phyloP scores from a whole-genome alignment of 2,888 invertebrate species.

The Eulithis prunata region DNA sequence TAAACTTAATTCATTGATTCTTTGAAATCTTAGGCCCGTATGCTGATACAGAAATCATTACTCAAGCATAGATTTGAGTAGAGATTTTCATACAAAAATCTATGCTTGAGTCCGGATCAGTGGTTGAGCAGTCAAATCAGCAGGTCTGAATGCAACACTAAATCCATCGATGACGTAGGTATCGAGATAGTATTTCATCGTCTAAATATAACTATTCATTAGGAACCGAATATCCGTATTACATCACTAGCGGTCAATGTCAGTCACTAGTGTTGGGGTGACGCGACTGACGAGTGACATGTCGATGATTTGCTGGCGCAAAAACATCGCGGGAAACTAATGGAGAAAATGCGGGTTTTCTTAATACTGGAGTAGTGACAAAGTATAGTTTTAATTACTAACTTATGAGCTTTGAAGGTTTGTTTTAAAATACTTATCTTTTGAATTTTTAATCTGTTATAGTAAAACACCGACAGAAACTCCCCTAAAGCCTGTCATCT shows the following conservation, averaged over 20 bases:
- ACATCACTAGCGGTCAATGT: constrained; percentile 39
- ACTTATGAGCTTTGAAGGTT: too few relatives aligned
- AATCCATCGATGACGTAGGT: constrained; percentile 18
- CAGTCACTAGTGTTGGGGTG: constrained; percentile 14
- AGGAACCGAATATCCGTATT: constrained; percentile 26
- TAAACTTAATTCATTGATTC: too few relatives aligned
- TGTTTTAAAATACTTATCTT: too few relatives aligned
- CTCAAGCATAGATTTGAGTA: too few relatives aligned
- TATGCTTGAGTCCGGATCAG: too few relatives aligned
- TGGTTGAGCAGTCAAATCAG: too few relatives aligned
- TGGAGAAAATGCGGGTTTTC: not conserved
- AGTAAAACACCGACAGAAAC: too few relatives aligned
- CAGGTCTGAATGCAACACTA: not conserved
- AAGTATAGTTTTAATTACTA: not conserved
- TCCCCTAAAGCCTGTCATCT: too few relatives aligned
- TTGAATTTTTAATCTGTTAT: too few relatives aligned
- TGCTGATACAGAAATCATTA: too few relatives aligned
- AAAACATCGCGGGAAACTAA: not conserved
- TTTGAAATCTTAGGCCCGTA: too few relatives aligned
- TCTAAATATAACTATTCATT: constrained; percentile 19
- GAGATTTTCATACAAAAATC: too few relatives aligned
- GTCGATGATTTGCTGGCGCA: constrained; percentile 14
- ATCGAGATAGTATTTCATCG: constrained; percentile 10
- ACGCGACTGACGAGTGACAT: not conserved
- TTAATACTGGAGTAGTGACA: not conserved